A percentile compares a stretch with the other conserved stretches of the same genome.
Evolutionary conservation across 2,797 vertebrate genomes (phyloP).

Genomic region (Percopsis omiscomaycus): DNA sequence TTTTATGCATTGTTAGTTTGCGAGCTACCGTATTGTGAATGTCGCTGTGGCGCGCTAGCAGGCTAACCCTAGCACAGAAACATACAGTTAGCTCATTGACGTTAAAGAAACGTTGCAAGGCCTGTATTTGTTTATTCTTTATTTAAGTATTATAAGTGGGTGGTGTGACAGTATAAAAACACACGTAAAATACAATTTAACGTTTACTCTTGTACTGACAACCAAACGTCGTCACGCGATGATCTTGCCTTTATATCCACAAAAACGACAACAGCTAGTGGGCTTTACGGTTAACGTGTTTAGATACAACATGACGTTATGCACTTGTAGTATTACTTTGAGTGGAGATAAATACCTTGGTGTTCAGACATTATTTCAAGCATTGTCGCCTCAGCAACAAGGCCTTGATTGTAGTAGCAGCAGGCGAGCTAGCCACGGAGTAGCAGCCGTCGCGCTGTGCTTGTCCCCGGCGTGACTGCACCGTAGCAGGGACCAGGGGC

Average conservation of each 20-base stretch:
- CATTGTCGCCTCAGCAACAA: slow-evolving; percentile 81
- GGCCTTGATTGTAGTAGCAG: slow-evolving; percentile 68
- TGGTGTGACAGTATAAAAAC: not conserved
- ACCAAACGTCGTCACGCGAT: slow-evolving; percentile 35
- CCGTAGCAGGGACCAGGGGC: slow-evolving; percentile 19
- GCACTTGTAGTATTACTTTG: too few relatives aligned
- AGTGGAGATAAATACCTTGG: slow-evolving; percentile 74
- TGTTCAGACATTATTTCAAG: slow-evolving; percentile 87
- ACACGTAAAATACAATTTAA: not conserved
- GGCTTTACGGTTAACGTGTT: slow-evolving; percentile 5
- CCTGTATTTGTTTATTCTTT: not conserved
- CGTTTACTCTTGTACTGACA: slow-evolving; percentile 48
- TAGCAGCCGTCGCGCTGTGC: slow-evolving; percentile 65
- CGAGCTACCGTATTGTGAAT: not conserved
- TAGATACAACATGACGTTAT: not conserved
- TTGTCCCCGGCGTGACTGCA: slow-evolving; percentile 73
- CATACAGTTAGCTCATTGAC: slow-evolving; percentile 2
- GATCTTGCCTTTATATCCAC: slow-evolving; percentile 9
- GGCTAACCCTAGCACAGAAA: slow-evolving; percentile 27
- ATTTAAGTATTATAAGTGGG: too few relatives aligned
- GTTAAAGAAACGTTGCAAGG: not conserved
- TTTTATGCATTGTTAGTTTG: too few relatives aligned
- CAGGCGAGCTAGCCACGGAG: slow-evolving; percentile 67
- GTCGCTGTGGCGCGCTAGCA: slow-evolving; percentile 1
- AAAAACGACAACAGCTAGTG: slow-evolving; percentile 24